Evolutionary conservation across 2,888 invertebrate genomes (phyloP), one percentile per base, ranked within the genome.

Genomic region (Dynastes grantii): DNA sequence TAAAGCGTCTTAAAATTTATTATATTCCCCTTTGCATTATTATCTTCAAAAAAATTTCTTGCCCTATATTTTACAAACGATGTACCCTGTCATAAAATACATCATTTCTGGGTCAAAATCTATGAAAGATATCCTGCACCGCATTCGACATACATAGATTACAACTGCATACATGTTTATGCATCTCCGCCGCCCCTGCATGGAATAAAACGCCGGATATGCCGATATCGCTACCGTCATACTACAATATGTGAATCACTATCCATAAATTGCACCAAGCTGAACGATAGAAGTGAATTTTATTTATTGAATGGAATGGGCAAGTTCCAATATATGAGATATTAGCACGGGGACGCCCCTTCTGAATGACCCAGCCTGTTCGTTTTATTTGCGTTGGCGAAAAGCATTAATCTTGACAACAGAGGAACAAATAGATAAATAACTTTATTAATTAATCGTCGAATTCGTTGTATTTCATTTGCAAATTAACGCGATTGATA

Each of bases 251-350:
- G 13, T 63, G 32, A 63, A 29, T 63, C 63, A 63, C 63, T 51
- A 13, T 11, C 68, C 49, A 68, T 68, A 68, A 68, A 68, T 68
- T 51, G 51, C 40, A 16, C 13, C 32, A 4, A 63, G 40, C 65
- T 13, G 68, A 37, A 67, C 68, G 68, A 68, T 68, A 27, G 29
- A 68, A 68, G 22, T 51, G 68, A 29, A 67, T 67, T 67, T 49
- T 68, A 68, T 68, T 68, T 68, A 68, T 68, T 51, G 68, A 51
- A 68, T 68, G 29, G 51, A 51, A 68, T n/a, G 67, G 45, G 13
- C 67, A 49, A 49, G 45, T 49, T 67, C 49, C 45, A 49, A 49
- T 45, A 29, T 32, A 13, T 5, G 55, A 58, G 16, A 58, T 22
- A 58, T 58, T 58, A 22, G 55, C 1, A n/a, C 55, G 55, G 55